Base-by-base conservation (phyloP, 1,140 invertebrate species). In the Dermatophagoides farinae region DNA sequence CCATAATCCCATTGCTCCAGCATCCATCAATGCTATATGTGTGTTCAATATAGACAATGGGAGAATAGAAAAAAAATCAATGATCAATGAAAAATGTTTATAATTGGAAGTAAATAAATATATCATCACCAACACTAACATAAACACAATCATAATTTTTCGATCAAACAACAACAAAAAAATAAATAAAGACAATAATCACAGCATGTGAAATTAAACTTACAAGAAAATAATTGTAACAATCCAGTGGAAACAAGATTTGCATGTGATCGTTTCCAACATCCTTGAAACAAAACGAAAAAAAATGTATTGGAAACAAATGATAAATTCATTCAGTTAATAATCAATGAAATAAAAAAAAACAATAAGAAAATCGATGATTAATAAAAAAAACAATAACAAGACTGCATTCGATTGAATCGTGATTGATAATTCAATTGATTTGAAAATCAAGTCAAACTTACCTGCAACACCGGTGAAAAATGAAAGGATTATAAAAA, bases 221-320 rank as follows among this genome's bases (percentile, higher is more conserved):
- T 73, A 88, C 86, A 88, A 64, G 85, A 82, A 61, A 90, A 77
- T 49, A 92, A 77, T 80, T 92, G 86, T 16, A 92, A 76, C 65
- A 92, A 86, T 11, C 88, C 88, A 0, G 89, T 92, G 18, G 86
- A 85, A 14, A 88, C 89, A 62, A 93, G 87, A 68, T 90, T 89
- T 61, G 86, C 86, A 0, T 87, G 85, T 47, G 86, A 90, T 67
- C 88, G 77, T 72, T 85, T 82, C 64, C 63, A 64, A 46, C 57
- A 62, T n/a, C 47, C 50, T 61, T n/a, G 8, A 57, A 25, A 40
- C 16, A 51, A 60, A 40, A 54, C 8, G 22, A 22, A 11, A 31
- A 6, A 18, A n/a, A n/a, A n/a, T n/a, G n/a, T n/a, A n/a, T n/a
- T n/a, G n/a, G n/a, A n/a, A n/a, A 57, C 12, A 44, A 38, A n/a